Conservation (phyloP, 2,113 vertebrate species). For the Nycticryphes semicollaris region DNA sequence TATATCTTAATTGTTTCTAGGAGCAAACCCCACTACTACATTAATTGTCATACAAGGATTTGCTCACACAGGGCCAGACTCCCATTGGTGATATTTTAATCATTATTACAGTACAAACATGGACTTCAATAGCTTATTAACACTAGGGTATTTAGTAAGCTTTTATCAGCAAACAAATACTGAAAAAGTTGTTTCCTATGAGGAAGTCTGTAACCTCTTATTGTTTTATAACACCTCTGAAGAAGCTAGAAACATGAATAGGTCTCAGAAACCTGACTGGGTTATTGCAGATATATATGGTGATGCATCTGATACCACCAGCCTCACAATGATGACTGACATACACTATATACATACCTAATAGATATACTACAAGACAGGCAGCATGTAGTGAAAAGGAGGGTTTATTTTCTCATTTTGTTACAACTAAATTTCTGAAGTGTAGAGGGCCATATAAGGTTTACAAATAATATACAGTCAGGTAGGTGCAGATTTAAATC, state of each 20-base stretch:
- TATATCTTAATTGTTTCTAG: constrained; percentile 65
- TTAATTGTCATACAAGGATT: constrained; percentile 53
- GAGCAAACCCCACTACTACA: constrained; percentile 42
- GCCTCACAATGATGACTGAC: neutral
- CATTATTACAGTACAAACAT: constrained; percentile 11
- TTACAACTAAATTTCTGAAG: neutral
- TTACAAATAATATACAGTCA: neutral
- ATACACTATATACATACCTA: neutral
- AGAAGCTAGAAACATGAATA: neutral
- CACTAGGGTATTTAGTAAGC: neutral
- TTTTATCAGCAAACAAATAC: constrained; percentile 14
- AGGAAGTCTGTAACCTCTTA: neutral
- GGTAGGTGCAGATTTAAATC: neutral
- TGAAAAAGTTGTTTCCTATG: neutral
- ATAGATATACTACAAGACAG: neutral
- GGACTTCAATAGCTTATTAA: neutral
- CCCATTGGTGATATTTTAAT: constrained; percentile 16
- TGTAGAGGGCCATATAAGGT: neutral
- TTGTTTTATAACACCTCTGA: neutral
- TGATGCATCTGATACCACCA: neutral
- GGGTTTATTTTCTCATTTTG: neutral
- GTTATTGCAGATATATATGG: neutral
- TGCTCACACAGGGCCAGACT: neutral
- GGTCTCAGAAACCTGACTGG: neutral
- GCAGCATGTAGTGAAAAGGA: neutral